Evolutionary conservation across 2,888 invertebrate species (phyloP).

Genomic region (Saturnia pavonia): DNA sequence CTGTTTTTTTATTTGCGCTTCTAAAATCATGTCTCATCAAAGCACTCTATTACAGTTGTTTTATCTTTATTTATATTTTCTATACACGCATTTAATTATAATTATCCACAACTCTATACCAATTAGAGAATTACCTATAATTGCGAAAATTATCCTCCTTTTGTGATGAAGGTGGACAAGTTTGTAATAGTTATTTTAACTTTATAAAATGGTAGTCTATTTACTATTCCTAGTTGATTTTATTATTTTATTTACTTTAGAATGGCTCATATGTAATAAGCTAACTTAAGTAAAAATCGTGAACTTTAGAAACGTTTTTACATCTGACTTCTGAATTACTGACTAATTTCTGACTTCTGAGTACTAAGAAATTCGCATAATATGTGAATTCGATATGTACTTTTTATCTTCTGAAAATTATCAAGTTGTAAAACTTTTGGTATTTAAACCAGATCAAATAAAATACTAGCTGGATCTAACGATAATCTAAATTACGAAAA

Average conservation of each 20-base stretch:
- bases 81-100: background rate
- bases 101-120: background rate
- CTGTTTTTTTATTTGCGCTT: background rate
- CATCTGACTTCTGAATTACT: too few relatives aligned
- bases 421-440: too few relatives aligned
- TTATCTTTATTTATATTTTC: background rate
- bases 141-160: background rate
- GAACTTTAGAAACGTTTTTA: too few relatives aligned
- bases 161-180: background rate
- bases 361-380: too few relatives aligned
- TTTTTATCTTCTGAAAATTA: too few relatives aligned
- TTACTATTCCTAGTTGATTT: background rate
- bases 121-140: constrained; percentile 3
- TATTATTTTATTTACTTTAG: background rate
- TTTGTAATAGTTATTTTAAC: background rate
- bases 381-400: too few relatives aligned
- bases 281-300: too few relatives aligned
- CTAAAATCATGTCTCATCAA: background rate
- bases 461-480: too few relatives aligned
- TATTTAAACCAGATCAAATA: too few relatives aligned
- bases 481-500: too few relatives aligned
- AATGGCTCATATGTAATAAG: too few relatives aligned
- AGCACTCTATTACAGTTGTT: background rate
- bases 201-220: background rate
- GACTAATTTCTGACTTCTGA: too few relatives aligned